phyloP scores from a whole-genome alignment of 2,797 vertebrate genomes.

The Macrochelys suwanniensis region DNA sequence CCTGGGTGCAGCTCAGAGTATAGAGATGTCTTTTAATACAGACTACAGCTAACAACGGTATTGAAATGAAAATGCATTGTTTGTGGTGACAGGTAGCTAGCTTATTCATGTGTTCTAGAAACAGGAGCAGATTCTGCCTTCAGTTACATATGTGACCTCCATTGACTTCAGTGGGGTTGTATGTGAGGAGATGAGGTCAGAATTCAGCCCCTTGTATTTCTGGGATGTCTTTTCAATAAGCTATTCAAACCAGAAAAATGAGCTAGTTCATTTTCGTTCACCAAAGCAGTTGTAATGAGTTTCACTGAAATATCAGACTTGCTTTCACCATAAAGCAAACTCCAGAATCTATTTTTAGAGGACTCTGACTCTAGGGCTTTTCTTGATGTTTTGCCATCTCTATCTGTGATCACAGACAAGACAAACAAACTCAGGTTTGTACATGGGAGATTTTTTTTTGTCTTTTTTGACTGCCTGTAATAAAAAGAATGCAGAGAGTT shows the following conservation, averaged over 20 bases:
- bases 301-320: conserved; percentile 63
- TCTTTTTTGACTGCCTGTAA: conserved; percentile 28
- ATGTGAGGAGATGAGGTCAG: not conserved
- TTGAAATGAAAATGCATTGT: not conserved
- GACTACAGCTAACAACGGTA: not conserved
- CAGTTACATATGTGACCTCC: not conserved
- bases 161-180: not conserved
- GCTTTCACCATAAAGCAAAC: conserved; percentile 24
- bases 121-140: fast-evolving
- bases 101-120: conserved; percentile 1
- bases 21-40: not conserved
- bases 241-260: conserved; percentile 56
- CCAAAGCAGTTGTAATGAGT: conserved; percentile 46
- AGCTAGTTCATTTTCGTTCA: conserved; percentile 64
- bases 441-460: conserved; percentile 40
- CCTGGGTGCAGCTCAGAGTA: conserved; percentile 12
- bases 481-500: conserved; percentile 55
- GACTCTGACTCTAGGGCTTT: conserved; percentile 27
- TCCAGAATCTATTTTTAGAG: conserved; percentile 58
- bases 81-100: not conserved
- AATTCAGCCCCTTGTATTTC: not conserved
- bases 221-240: conserved; percentile 28
- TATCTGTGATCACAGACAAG: conserved; percentile 50
- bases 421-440: conserved; percentile 37
- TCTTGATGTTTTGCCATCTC: conserved; percentile 63